phyloP scores from a whole-genome alignment of 2,113 vertebrate species.

The Narcine bancroftii region DNA sequence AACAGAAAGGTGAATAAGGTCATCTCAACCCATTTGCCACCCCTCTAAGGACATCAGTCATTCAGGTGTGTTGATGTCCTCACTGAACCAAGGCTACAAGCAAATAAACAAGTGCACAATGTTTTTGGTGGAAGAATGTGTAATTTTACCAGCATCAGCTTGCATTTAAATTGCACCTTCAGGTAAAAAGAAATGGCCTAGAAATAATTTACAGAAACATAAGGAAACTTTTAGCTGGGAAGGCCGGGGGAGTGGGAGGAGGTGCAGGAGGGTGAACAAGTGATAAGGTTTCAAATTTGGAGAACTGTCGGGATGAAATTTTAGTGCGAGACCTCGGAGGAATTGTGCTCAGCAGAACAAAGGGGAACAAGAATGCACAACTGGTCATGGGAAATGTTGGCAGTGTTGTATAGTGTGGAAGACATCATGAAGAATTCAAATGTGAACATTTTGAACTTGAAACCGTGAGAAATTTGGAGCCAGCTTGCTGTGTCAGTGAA shows the following conservation, averaged over 20 bases:
- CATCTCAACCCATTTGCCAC: background rate
- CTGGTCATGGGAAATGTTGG: background rate
- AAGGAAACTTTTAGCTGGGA: too few relatives aligned
- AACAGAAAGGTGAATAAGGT: background rate
- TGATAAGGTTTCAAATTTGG: background rate
- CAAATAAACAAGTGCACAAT: background rate
- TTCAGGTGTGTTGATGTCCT: too few relatives aligned
- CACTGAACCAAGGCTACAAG: background rate
- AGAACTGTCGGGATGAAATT: background rate
- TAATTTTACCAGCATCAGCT: background rate
- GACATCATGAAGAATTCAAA: background rate
- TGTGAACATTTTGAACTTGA: background rate
- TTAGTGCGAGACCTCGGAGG: background rate
- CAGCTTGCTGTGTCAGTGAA: background rate
- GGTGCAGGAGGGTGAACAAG: background rate
- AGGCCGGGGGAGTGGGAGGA: too few relatives aligned
- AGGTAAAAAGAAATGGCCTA: background rate
- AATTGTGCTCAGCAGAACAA: background rate
- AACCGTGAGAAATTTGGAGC: background rate
- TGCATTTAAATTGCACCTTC: background rate
- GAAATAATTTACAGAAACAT: background rate
- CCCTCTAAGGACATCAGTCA: background rate
- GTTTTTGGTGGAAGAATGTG: background rate
- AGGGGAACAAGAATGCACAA: background rate
- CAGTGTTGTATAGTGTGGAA: too few relatives aligned